These are phyloP conservation scores for Yponomeuta malinellus DNA, from an alignment of 2,888 invertebrate species.

Conservation along the genomic window DNA sequence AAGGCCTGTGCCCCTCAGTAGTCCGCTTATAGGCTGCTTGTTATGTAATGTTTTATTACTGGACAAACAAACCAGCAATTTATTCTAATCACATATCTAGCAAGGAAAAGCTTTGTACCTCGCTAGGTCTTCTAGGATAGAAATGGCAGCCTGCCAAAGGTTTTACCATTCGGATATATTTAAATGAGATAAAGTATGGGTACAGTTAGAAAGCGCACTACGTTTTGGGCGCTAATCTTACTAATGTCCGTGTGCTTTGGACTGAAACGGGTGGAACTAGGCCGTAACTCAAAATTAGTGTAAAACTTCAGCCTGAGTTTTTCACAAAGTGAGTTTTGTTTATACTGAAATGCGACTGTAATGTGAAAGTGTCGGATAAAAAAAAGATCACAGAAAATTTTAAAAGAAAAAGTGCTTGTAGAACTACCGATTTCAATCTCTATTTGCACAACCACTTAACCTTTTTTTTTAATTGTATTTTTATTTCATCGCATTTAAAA, in stretches of 20 bases:
- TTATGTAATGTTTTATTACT: not conserved
- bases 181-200: constrained; percentile 6
- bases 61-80: not conserved
- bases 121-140: not conserved
- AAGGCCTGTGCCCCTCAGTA: no score
- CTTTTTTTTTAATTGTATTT: no score
- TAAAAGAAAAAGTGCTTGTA: no score
- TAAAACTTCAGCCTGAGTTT: not conserved
- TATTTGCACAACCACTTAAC: no score
- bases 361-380: no score
- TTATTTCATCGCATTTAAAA: no score
- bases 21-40: no score
- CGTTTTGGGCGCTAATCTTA: not conserved
- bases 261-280: not conserved
- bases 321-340: not conserved
- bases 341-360: not conserved
- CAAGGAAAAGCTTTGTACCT: not conserved
- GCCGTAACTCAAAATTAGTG: not conserved
- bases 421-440: no score
- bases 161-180: not conserved
- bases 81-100: not conserved
- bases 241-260: not conserved
- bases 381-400: no score
- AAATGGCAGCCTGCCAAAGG: constrained; percentile 5
- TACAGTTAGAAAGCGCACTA: not conserved